Evolutionary conservation across 2,797 vertebrate species (phyloP).

Genomic region (Acrocephalus scirpaceus): DNA sequence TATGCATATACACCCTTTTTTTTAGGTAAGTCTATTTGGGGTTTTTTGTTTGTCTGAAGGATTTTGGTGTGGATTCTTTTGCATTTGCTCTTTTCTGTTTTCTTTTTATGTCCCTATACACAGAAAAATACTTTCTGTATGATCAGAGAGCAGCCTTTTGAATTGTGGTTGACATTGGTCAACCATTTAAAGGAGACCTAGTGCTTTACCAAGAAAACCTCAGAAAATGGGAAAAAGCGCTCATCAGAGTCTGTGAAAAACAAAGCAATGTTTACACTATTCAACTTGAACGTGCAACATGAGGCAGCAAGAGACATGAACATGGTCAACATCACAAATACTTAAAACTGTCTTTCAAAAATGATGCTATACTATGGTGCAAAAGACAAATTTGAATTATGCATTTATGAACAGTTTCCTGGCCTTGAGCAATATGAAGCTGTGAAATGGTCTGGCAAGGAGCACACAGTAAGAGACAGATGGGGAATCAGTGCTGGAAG

Average conservation of each 20-base stretch:
- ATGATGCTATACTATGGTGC: not conserved
- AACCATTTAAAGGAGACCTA: not conserved
- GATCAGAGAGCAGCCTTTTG: not conserved
- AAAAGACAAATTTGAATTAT: not conserved
- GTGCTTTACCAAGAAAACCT: not conserved
- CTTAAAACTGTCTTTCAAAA: not conserved
- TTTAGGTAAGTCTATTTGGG: not conserved
- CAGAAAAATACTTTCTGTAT: not conserved
- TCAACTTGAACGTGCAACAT: not conserved
- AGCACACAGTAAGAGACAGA: not conserved
- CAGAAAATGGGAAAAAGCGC: not conserved
- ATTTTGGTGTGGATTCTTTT: not conserved
- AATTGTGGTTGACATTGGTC: not conserved
- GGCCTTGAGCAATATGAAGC: slow-evolving; percentile 6
- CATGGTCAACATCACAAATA: not conserved
- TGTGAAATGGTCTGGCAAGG: slow-evolving; percentile 46
- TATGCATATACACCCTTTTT: not conserved
- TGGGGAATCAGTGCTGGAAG: slow-evolving; percentile 37
- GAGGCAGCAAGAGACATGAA: not conserved
- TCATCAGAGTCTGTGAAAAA: not conserved
- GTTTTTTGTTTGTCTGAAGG: not conserved
- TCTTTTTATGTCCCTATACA: not conserved
- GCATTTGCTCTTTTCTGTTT: not conserved
- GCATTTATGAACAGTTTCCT: not conserved
- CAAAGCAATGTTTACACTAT: not conserved